These are phyloP conservation scores for Oscheius sp. DNA, from an alignment of 2,888 invertebrate species.

Conservation along the genomic window DNA sequence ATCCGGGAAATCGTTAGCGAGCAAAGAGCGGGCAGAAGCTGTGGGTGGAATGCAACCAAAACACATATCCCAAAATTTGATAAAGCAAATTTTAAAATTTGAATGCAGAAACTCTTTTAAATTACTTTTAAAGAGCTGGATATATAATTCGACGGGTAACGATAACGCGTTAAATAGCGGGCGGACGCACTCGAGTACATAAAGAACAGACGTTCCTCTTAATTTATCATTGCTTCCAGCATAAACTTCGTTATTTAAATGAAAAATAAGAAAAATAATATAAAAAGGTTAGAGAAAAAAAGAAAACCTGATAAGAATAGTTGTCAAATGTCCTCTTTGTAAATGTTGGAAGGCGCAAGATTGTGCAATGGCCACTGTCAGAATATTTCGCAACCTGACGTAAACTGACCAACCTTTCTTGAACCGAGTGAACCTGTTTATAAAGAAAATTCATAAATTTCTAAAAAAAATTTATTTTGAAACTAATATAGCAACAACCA, in stretches of 20 bases:
- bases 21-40: not conserved
- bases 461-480: too few species aligned
- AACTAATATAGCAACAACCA: too few species aligned
- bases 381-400: slow-evolving; percentile 30
- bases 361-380: slow-evolving; percentile 16
- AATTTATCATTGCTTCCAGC: too few species aligned
- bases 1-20: not conserved
- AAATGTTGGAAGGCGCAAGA: not conserved
- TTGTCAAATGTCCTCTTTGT: not conserved
- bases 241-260: too few species aligned
- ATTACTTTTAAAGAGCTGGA: too few species aligned
- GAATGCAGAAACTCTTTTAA: too few species aligned
- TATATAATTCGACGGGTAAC: too few species aligned
- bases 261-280: not conserved
- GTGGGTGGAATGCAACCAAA: not conserved
- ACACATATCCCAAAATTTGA: not conserved
- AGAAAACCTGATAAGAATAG: not conserved
- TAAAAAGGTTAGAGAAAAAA: not conserved
- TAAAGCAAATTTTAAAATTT: too few species aligned
- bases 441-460: too few species aligned
- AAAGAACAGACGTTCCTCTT: too few species aligned
- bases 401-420: not conserved
- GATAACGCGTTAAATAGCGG: too few species aligned
- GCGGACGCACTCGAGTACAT: too few species aligned
- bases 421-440: not conserved